Evolutionary conservation across 2,888 invertebrate genomes (phyloP), one percentile per base, ranked within the genome.

Genomic region (Pheosia gnoma): DNA sequence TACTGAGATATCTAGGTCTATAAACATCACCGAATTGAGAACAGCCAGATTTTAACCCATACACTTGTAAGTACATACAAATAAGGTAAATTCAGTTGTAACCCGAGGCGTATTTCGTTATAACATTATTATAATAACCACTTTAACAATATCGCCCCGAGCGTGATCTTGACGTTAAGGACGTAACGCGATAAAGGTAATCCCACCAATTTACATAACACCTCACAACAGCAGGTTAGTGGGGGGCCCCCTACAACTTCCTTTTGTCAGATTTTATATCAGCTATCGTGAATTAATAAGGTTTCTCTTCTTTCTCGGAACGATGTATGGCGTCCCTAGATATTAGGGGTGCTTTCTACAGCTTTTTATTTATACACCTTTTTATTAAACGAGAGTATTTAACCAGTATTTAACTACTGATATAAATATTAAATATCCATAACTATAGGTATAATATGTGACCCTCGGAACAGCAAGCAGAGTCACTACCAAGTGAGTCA

Each of bases 201-300:
- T 86, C 82, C 82, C 62, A 60, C 72, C 81, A 85, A 86, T 88
- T 87, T 85, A 80, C 83, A 86, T 87, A 83, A 79, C 78, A 77
- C 77, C 72, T 75, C 62, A 52, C 64, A 62, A 58, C 65, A 62
- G 59, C 64, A 58, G 58, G 58, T 49, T 68, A 67, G 62, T 51
- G 66, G 61, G 65, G 57, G 49, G 59, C 59, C 59, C 60, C 61
- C 57, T 54, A 61, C 59, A 60, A 59, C 54, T 57, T 38, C 67
- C 59, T 59, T 63, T 60, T 68, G 56, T 13, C 25, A 43, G 25
- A 36, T 57, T 45, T 45, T 57, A 57, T 36, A 2, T 41, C 10
- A 9, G 51, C 3, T 53, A 13, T 13, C 55, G 8, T 55, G 10
- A 11, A 55, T 55, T 38, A 39, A 13, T 39, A 39, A 7, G 39